Evolutionary conservation across 2,113 vertebrate genomes (phyloP).

Genomic region (Brevimyrus niger): DNA sequence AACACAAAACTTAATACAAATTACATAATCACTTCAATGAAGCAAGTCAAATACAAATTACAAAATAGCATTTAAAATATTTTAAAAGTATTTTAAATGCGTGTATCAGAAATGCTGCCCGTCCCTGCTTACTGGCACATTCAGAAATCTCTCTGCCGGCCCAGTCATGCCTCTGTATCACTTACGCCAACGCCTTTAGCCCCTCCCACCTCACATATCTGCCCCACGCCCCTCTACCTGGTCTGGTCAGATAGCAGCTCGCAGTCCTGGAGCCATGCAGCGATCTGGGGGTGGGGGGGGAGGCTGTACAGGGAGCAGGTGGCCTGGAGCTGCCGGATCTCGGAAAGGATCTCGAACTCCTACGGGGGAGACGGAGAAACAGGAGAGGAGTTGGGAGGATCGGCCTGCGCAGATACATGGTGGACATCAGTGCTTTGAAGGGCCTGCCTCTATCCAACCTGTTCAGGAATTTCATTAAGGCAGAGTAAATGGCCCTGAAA

Average conservation of each 20-base stretch:
- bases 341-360: constrained; percentile 78
- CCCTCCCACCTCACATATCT: background rate
- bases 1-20: background rate
- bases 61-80: background rate
- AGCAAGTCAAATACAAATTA: background rate
- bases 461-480: background rate
- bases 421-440: background rate
- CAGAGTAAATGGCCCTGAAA: background rate
- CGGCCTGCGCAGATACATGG: background rate
- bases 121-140: background rate
- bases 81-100: background rate
- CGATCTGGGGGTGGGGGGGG: constrained; percentile 40
- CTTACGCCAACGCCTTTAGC: background rate
- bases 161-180: background rate
- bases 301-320: constrained; percentile 65
- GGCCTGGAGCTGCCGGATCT: constrained; percentile 71
- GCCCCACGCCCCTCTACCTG: constrained; percentile 54
- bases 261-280: constrained; percentile 57
- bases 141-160: background rate
- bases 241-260: constrained; percentile 69
- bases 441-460: background rate
- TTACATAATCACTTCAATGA: background rate
- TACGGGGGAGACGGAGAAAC: constrained; percentile 25
- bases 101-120: background rate
- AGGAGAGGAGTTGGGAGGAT: background rate